These are phyloP conservation scores for Epinotia ramella DNA, from an alignment of 2,888 invertebrate species.

Conservation along the genomic window DNA sequence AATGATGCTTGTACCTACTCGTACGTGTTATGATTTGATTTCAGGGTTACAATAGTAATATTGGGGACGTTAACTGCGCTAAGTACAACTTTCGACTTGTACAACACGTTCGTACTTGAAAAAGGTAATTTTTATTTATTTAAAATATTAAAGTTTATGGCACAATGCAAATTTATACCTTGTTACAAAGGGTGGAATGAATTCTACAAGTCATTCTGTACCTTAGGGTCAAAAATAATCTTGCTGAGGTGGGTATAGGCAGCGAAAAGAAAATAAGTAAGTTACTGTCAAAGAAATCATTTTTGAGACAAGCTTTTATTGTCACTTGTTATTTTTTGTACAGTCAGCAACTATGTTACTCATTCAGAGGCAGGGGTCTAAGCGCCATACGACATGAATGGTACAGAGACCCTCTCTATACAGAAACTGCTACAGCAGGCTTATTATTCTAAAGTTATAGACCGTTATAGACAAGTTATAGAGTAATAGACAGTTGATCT, in stretches of 20 bases:
- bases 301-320: neutral
- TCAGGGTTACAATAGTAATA: constrained; percentile 37
- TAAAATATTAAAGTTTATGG: neutral
- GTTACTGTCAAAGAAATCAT: neutral
- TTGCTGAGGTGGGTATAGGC: neutral
- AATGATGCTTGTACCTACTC: too few relatives aligned
- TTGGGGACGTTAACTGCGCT: constrained; percentile 37
- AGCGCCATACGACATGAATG: too few relatives aligned
- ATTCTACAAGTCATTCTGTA: too few relatives aligned
- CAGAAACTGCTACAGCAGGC: too few relatives aligned
- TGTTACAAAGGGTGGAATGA: too few relatives aligned
- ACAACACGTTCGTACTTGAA: constrained; percentile 21
- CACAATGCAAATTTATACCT: neutral
- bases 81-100: constrained; percentile 43
- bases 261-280: neutral
- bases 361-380: too few relatives aligned
- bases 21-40: constrained; percentile 8
- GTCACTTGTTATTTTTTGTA: neutral
- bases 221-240: neutral
- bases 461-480: too few relatives aligned
- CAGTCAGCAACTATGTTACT: neutral
- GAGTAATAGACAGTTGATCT: too few relatives aligned
- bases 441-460: too few relatives aligned
- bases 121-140: constrained; percentile 30
- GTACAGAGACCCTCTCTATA: too few relatives aligned